These are phyloP conservation scores for Corythornis madagascariensis DNA, from an alignment of 2,113 vertebrate genomes.

Conservation along the genomic window DNA sequence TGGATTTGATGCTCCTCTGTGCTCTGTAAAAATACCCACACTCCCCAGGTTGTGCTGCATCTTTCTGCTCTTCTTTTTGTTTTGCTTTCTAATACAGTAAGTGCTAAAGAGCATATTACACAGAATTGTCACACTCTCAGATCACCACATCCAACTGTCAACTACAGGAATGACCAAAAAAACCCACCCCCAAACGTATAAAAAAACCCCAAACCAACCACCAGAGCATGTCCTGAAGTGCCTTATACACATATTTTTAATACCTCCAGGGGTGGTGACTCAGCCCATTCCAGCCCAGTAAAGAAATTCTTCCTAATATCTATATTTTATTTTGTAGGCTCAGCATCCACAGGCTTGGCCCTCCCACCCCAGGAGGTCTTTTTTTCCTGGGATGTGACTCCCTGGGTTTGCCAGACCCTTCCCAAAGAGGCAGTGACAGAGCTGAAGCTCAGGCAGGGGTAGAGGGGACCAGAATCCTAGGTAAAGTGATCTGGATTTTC, in stretches of 20 bases:
- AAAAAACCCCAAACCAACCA: too few relatives aligned
- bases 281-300: too few relatives aligned
- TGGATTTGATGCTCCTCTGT: neutral
- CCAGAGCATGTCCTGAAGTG: too few relatives aligned
- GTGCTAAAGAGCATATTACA: neutral
- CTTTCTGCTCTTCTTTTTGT: neutral
- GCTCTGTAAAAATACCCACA: neutral
- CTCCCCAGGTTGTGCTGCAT: neutral
- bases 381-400: neutral
- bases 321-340: neutral
- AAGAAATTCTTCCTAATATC: too few relatives aligned
- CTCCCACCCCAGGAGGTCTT: fast-evolving
- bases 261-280: too few relatives aligned
- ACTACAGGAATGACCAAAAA: too few relatives aligned
- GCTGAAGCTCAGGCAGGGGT: neutral
- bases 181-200: too few relatives aligned
- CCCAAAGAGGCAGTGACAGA: fast-evolving
- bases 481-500: neutral
- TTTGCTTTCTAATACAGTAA: neutral
- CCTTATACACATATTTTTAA: too few relatives aligned
- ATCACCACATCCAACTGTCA: too few relatives aligned
- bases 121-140: too few relatives aligned
- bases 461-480: neutral
- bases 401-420: neutral
- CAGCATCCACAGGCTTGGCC: neutral